These are phyloP conservation scores for Aspidiotus rigidus DNA, from an alignment of 2,888 invertebrate species.

Conservation along the genomic window DNA sequence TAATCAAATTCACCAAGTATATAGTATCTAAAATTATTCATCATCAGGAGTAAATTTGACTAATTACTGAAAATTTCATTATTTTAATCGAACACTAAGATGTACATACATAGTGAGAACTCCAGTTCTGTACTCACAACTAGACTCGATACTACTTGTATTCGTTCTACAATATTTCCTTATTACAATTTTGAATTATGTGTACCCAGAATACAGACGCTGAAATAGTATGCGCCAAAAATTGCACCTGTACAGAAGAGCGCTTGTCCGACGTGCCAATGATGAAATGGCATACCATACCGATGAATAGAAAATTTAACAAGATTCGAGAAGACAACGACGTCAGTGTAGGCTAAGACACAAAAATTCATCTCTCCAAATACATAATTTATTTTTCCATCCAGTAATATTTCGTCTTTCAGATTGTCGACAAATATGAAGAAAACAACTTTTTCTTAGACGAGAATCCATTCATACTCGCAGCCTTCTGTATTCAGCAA, in stretches of 20 bases:
- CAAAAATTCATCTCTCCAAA: background rate
- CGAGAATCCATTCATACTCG: conserved; percentile 17
- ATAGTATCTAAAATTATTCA: too few relatives aligned
- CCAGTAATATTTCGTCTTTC: background rate
- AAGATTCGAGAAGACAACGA: conserved; percentile 12
- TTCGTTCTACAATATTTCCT: too few relatives aligned
- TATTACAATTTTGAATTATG: too few relatives aligned
- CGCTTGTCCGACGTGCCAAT: conserved; percentile 16
- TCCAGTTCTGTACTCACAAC: too few relatives aligned
- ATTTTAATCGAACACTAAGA: too few relatives aligned
- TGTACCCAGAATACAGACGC: background rate
- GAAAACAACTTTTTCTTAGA: background rate
- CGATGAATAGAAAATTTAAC: conserved; percentile 16
- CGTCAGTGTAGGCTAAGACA: background rate
- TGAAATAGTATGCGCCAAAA: conserved; percentile 12
- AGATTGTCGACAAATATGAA: conserved; percentile 31
- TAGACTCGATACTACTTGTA: too few relatives aligned
- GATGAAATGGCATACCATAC: conserved; percentile 22
- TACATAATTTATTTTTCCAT: background rate
- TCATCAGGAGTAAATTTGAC: too few relatives aligned
- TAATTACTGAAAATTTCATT: too few relatives aligned
- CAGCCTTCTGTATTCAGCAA: conserved; percentile 33
- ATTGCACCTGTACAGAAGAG: conserved; percentile 19
- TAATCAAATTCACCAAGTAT: too few relatives aligned
- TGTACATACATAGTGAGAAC: too few relatives aligned